A percentile compares a stretch with the other conserved stretches of the same genome.
phyloP scores from a whole-genome alignment of 1,140 invertebrate species.

The Plectrocnemia conspersa region DNA sequence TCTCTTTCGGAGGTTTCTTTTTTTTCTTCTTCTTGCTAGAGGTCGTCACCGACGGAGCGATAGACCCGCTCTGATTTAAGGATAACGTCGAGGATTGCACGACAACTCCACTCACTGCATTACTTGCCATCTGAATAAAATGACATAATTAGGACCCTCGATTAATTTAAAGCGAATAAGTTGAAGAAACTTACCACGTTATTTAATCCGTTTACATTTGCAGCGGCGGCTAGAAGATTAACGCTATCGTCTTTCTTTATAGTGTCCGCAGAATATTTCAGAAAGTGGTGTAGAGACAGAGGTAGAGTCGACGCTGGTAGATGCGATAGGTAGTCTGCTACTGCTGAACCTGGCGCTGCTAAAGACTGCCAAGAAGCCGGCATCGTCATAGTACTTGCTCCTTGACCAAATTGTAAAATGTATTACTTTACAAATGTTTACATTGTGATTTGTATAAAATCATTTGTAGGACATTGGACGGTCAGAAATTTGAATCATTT shows the following conservation, averaged over 20 bases:
- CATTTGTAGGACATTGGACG: too few species aligned
- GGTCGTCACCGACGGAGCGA: constrained; percentile 39
- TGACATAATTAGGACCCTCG: background rate
- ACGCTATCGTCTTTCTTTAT: constrained; percentile 62
- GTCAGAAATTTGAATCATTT: too few species aligned
- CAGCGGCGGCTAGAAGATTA: constrained; percentile 40
- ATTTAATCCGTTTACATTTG: constrained; percentile 38
- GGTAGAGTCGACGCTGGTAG: constrained; percentile 69
- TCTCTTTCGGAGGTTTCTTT: constrained; percentile 73
- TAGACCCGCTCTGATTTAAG: constrained; percentile 49
- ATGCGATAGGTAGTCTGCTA: constrained; percentile 76
- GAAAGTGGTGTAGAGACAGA: constrained; percentile 73
- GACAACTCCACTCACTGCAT: constrained; percentile 49
- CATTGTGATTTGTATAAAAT: too few species aligned
- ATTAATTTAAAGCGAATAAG: background rate
- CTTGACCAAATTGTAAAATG: too few species aligned
- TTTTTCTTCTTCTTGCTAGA: constrained; percentile 76
- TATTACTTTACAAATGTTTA: too few species aligned
- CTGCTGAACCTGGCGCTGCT: constrained; percentile 66
- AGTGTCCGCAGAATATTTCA: constrained; percentile 75
- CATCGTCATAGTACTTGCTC: constrained; percentile 44
- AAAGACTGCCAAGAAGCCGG: constrained; percentile 66
- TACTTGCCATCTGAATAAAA: constrained; percentile 39
- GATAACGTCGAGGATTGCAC: constrained; percentile 55
- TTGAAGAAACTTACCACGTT: constrained; percentile 29